These are phyloP conservation scores for Cyprinodon brontotheroides DNA, from an alignment of 2,113 vertebrate species.

Conservation along the genomic window DNA sequence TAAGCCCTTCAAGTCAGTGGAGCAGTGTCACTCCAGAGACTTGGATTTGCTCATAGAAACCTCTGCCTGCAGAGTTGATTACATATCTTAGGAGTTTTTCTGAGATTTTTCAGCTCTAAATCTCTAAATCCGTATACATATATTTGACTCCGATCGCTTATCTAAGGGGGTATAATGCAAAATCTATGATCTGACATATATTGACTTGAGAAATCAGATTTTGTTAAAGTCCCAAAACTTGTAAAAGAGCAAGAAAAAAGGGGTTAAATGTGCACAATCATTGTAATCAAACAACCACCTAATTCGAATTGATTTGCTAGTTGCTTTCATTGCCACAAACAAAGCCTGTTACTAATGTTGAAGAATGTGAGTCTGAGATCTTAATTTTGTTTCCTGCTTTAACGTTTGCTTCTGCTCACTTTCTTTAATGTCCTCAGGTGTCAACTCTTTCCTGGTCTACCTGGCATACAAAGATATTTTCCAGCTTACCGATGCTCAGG, in stretches of 20 bases:
- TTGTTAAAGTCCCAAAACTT: background rate
- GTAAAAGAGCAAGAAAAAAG: background rate
- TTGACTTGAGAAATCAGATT: background rate
- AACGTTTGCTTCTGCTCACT: background rate
- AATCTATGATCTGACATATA: too few relatives aligned
- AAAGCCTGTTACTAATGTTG: too few relatives aligned
- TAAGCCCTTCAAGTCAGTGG: too few relatives aligned
- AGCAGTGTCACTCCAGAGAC: too few relatives aligned
- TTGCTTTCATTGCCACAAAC: background rate
- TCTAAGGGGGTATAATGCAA: background rate
- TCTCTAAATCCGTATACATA: too few relatives aligned
- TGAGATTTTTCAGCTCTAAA: too few relatives aligned
- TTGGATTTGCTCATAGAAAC: background rate
- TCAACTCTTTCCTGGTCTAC: slow-evolving; percentile 98
- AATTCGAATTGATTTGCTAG: too few relatives aligned
- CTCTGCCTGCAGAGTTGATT: too few relatives aligned
- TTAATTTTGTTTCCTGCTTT: background rate
- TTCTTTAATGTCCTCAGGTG: slow-evolving; percentile 76
- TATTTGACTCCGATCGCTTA: too few relatives aligned
- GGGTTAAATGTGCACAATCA: background rate
- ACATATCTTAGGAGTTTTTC: background rate
- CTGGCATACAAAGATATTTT: slow-evolving; percentile 97
- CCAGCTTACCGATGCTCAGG: slow-evolving; percentile 96
- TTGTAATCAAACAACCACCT: background rate
- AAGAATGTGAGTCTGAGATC: background rate